phyloP scores from a whole-genome alignment of 2,113 vertebrate genomes.

The Pimephales promelas region DNA sequence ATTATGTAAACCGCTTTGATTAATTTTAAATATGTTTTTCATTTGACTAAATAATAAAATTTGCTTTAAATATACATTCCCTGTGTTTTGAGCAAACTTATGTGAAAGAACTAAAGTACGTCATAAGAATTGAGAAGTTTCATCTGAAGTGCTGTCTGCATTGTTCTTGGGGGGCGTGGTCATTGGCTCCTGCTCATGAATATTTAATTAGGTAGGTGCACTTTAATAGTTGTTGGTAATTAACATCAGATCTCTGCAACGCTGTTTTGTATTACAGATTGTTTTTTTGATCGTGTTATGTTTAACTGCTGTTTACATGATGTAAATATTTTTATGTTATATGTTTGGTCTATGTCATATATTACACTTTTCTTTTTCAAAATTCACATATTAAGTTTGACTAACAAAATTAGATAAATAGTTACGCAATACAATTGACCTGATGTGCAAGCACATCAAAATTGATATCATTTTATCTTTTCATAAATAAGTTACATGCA shows the following conservation, averaged over 20 bases:
- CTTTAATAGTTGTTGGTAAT: not conserved
- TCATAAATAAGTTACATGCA: too few species aligned
- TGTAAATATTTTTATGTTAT: too few species aligned
- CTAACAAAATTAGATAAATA: too few species aligned
- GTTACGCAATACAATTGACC: too few species aligned
- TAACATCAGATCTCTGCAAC: not conserved
- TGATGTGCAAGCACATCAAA: too few species aligned
- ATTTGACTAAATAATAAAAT: not conserved
- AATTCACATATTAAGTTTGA: too few species aligned
- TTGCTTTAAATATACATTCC: not conserved
- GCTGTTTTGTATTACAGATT: not conserved
- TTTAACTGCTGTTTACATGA: too few species aligned
- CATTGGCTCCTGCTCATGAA: not conserved
- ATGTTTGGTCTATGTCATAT: too few species aligned
- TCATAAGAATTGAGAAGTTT: not conserved
- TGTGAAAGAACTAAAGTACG: not conserved
- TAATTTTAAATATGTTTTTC: not conserved
- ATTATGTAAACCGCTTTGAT: not conserved
- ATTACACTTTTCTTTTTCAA: too few species aligned
- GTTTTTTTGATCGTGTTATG: not conserved
- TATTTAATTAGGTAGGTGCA: not conserved
- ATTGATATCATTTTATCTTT: too few species aligned
- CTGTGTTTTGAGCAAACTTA: not conserved
- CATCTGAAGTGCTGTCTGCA: not conserved
- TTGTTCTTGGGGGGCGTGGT: conserved; percentile 4